Conservation (phyloP, 2,113 vertebrate genomes). For the Rhynchomys soricoides region DNA sequence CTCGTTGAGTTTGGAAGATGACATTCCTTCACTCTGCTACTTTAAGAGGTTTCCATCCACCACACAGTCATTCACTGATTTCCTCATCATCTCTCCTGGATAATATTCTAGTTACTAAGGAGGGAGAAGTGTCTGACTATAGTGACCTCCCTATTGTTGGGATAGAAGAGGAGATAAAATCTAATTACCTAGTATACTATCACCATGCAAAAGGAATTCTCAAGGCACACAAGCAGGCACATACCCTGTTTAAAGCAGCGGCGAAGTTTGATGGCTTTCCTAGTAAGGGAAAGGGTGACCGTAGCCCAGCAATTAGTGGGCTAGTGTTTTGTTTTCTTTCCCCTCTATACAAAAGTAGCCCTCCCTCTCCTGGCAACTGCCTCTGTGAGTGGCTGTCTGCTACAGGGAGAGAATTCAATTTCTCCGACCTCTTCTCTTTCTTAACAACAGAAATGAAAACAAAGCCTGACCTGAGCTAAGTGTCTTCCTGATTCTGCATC, state of each 20-base stretch:
- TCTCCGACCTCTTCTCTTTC: background rate
- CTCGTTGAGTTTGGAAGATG: background rate
- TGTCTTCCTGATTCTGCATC: background rate
- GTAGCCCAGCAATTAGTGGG: accelerated
- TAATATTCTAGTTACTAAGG: background rate
- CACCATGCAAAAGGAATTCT: background rate
- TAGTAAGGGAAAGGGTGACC: background rate
- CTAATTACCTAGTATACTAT: background rate
- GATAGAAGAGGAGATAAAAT: background rate
- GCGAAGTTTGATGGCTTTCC: background rate
- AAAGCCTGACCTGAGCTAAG: background rate
- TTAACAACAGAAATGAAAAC: background rate
- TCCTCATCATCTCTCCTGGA: background rate
- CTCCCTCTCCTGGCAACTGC: background rate
- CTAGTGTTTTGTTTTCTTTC: background rate
- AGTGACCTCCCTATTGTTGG: background rate
- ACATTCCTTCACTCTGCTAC: background rate
- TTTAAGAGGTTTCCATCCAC: background rate
- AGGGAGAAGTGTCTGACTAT: background rate
- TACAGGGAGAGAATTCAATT: background rate
- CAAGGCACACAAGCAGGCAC: background rate
- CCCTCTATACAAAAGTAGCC: background rate
- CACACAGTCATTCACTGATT: background rate
- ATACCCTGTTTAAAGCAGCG: background rate
- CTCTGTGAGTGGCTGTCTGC: background rate